Percentiles rank a stretch among this genome's conserved stretches.
These are phyloP conservation scores for Candidula unifasciata DNA, from an alignment of 2,888 invertebrate species.

Conservation along the genomic window DNA sequence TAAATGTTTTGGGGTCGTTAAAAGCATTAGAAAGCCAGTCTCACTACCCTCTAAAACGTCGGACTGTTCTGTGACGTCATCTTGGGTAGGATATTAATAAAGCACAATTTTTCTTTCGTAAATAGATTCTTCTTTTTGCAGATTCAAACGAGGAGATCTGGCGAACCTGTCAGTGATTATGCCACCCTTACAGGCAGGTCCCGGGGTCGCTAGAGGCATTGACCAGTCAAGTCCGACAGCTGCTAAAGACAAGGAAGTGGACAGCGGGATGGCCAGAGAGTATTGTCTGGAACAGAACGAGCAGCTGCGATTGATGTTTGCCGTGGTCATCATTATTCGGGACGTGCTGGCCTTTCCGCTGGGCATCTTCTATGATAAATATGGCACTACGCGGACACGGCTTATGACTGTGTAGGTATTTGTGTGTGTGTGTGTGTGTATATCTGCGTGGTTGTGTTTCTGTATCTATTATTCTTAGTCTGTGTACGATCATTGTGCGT, in stretches of 20 bases:
- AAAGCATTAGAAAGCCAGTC: too few relatives aligned
- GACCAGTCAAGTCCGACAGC: not conserved
- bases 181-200: constrained; percentile 8
- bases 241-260: not conserved
- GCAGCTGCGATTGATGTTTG: constrained; percentile 58
- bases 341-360: constrained; percentile 63
- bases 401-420: constrained; percentile 67
- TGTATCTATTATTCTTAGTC: too few relatives aligned
- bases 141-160: constrained; percentile 11
- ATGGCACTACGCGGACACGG: constrained; percentile 67
- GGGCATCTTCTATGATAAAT: constrained; percentile 66
- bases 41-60: too few relatives aligned
- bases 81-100: too few relatives aligned
- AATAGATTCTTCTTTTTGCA: not conserved
- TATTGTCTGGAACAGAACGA: constrained; percentile 48
- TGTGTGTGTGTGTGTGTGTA: not conserved
- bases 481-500: not conserved
- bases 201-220: not conserved
- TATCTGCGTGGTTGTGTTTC: too few relatives aligned
- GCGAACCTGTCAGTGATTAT: not conserved
- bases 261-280: not conserved
- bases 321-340: constrained; percentile 59
- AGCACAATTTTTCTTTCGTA: too few relatives aligned
- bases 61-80: too few relatives aligned
- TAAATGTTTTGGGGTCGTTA: too few relatives aligned